Evolutionary conservation across 2,113 vertebrate species (phyloP).

Genomic region (Sciurus niger): DNA sequence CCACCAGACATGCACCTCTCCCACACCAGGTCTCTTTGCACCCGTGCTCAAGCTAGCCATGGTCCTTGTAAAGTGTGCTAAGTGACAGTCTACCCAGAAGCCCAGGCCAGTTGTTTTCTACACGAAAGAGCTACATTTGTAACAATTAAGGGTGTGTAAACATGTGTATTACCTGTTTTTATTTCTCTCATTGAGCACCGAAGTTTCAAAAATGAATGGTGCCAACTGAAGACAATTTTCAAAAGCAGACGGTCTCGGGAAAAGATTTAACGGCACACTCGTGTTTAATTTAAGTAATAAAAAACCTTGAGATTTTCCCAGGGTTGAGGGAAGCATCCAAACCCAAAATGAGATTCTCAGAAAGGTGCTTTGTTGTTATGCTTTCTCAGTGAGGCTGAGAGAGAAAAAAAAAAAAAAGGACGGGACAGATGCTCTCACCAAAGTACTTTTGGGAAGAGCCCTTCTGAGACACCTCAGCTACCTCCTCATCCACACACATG

Average conservation of each 20-base stretch:
- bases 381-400: not conserved
- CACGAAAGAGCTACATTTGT: not conserved
- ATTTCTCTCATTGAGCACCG: not conserved
- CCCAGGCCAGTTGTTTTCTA: not conserved
- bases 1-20: not conserved
- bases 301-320: not conserved
- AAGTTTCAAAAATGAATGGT: not conserved
- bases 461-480: accelerated
- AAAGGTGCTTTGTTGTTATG: not conserved
- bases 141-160: not conserved
- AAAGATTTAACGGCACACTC: not conserved
- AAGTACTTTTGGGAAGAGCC: not conserved
- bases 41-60: too few species aligned
- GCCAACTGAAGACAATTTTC: not conserved
- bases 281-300: too few species aligned
- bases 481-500: not conserved
- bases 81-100: too few species aligned
- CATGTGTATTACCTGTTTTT: not conserved
- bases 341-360: not conserved
- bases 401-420: not conserved
- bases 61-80: too few species aligned
- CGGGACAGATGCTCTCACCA: not conserved
- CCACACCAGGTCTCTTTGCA: accelerated
- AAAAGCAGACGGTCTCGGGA: not conserved
- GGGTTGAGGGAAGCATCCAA: not conserved